These are phyloP conservation scores for Dryadula phaetusa DNA, from an alignment of 2,888 invertebrate species.

Conservation along the genomic window DNA sequence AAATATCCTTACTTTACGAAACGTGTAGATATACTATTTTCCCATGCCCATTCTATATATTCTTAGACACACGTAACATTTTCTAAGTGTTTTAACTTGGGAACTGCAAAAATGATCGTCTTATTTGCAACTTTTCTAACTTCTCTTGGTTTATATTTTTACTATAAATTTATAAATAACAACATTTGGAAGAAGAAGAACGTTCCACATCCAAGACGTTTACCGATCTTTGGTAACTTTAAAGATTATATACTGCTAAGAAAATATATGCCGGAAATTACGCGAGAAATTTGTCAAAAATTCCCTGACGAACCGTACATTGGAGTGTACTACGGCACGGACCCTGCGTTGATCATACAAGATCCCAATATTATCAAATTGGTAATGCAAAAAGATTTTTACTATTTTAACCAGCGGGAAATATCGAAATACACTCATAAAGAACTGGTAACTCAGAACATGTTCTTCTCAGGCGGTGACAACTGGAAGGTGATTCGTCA, in stretches of 20 bases:
- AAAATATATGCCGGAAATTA: slow-evolving; percentile 51
- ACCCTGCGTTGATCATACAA: slow-evolving; percentile 63
- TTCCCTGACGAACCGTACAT: slow-evolving; percentile 60
- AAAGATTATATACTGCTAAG: slow-evolving; percentile 37
- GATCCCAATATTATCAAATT: slow-evolving; percentile 63
- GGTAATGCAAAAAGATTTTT: slow-evolving; percentile 65
- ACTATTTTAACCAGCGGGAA: slow-evolving; percentile 67
- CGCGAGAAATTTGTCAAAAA: slow-evolving; percentile 55
- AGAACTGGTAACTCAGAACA: slow-evolving; percentile 56
- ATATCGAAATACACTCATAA: slow-evolving; percentile 54
- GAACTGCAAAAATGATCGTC: slow-evolving; percentile 9
- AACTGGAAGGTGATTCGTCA: slow-evolving; percentile 64
- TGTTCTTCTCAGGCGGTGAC: slow-evolving; percentile 64
- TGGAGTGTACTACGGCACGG: slow-evolving; percentile 64
- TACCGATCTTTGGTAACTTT: slow-evolving; percentile 61
- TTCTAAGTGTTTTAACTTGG: neutral
- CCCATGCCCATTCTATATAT: neutral
- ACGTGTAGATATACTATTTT: neutral
- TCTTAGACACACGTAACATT: neutral
- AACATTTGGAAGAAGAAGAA: slow-evolving; percentile 23
- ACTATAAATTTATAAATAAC: slow-evolving; percentile 9
- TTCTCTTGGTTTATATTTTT: neutral
- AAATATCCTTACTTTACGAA: neutral
- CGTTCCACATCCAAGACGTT: slow-evolving; percentile 17
- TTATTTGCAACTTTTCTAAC: slow-evolving; percentile 1